Conservation (phyloP, 2,113 vertebrate genomes). For the Nipponia nippon region DNA sequence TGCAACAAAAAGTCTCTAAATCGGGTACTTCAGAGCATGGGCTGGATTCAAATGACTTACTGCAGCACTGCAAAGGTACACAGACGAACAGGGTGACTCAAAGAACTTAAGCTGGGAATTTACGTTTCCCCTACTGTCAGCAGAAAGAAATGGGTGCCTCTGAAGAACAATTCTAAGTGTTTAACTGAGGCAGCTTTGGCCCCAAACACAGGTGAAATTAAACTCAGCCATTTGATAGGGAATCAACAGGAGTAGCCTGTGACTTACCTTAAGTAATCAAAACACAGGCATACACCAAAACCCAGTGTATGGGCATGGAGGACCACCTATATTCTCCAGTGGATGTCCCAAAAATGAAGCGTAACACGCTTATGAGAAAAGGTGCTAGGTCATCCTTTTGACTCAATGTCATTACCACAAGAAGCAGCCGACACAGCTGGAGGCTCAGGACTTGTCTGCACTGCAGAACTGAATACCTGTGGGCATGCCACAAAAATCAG, state of each 20-base stretch:
- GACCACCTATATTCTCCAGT: not conserved
- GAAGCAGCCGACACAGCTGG: not conserved
- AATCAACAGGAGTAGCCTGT: not conserved
- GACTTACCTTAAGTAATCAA: not conserved
- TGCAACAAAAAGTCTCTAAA: slow-evolving; percentile 20
- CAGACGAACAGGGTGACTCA: not conserved
- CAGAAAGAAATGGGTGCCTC: not conserved
- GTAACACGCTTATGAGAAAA: not conserved
- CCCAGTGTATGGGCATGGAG: not conserved
- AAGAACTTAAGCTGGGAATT: not conserved
- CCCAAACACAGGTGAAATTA: not conserved
- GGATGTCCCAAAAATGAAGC: not conserved
- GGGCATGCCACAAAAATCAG: not conserved
- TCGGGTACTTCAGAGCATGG: not conserved
- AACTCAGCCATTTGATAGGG: not conserved
- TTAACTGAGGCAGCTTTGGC: not conserved
- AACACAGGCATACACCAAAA: not conserved
- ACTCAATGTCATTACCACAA: not conserved
- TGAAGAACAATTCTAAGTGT: not conserved
- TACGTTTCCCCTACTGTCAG: not conserved
- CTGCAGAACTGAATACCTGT: not conserved
- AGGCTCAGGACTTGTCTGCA: not conserved
- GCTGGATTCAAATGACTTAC: not conserved
- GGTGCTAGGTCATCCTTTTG: not conserved
- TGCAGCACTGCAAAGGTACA: not conserved